Conservation (phyloP, 2,797 vertebrate genomes). For the Epinephelus malabaricus region DNA sequence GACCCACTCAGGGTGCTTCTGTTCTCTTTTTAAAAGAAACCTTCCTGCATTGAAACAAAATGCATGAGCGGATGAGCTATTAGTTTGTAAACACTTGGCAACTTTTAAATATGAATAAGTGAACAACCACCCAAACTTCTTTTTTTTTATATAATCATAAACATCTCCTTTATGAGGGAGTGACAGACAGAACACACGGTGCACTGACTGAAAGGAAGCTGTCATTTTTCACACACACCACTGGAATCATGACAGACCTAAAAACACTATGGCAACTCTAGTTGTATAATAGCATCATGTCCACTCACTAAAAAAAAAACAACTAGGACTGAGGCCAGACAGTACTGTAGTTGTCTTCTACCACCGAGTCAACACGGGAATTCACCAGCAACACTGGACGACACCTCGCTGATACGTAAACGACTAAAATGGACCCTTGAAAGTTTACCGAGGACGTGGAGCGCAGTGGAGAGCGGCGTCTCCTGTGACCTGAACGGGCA, state of each 20-base stretch:
- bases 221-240: conserved; percentile 43
- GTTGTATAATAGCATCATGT: conserved; percentile 50
- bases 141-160: conserved; percentile 28
- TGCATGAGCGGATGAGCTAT: conserved; percentile 53
- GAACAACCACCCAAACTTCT: conserved; percentile 37
- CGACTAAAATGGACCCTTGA: conserved; percentile 76
- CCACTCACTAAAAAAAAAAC: conserved; percentile 43
- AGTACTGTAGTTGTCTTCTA: conserved; percentile 56
- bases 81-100: conserved; percentile 82
- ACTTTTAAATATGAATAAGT: conserved; percentile 73
- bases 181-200: conserved; percentile 66
- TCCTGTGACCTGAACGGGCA: conserved; percentile 55
- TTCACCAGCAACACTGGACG: conserved; percentile 71
- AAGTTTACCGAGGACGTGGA: conserved; percentile 55
- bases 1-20: conserved; percentile 45
- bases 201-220: conserved; percentile 61
- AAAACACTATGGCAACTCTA: conserved; percentile 71
- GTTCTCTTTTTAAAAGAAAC: conserved; percentile 48
- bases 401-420: conserved; percentile 71
- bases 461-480: conserved; percentile 40
- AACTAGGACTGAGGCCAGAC: conserved; percentile 59
- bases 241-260: conserved; percentile 60
- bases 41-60: conserved; percentile 47
- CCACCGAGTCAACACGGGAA: conserved; percentile 66
- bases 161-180: conserved; percentile 41